Base-by-base conservation (phyloP, 2,797 vertebrate species). In the Eospalax fontanierii region DNA sequence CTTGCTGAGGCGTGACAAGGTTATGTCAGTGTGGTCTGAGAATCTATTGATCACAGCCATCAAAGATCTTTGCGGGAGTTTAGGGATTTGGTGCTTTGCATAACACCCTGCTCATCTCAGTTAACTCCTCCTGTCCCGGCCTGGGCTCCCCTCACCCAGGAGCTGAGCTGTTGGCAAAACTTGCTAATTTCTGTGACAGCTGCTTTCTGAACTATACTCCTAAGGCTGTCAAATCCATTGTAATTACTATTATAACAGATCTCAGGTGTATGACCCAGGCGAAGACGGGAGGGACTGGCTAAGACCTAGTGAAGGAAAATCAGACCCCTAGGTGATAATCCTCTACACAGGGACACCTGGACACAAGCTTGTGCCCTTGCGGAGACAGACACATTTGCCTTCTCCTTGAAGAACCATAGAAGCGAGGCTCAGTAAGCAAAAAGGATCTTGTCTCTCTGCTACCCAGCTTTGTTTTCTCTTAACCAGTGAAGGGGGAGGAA, bases 1-100 rank as follows among this genome's bases (percentile, higher is more conserved):
- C 98, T 99, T 99, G 98, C 97, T 94, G 95, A 96, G 98, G 96
- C 96, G 96, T 98, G 98, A 98, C 99, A 99, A 99, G 99, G 99
- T 99, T 98, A 99, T 97, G 98, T 98, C 97, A 97, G 97, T 57
- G 85, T 98, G 98, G 98, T 98, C 98, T 98, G 98, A 98, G 98
- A 98, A 99, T 98, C 98, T 99, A 99, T 99, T 98, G 99, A 99
- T 99, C 98, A 97, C 87, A 19, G 96, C 95, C 91, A 96, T 97
- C 97, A 97, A 98, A 98, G 98, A 98, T 98, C 98, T 97, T 97
- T 89, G 97, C 33, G 15, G 96, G 97, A 98, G 97, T 97, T 96
- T 97, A 98, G 97, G 97, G 98, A 97, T 98, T 98, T 98, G 97
- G 94, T 71, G 93, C 97, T 98, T 98, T 98, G 97, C 97, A 98